Percentiles rank a stretch among this genome's conserved stretches.
Conservation (phyloP, 2,888 invertebrate species). For the Tetramorium bicarinatum region DNA sequence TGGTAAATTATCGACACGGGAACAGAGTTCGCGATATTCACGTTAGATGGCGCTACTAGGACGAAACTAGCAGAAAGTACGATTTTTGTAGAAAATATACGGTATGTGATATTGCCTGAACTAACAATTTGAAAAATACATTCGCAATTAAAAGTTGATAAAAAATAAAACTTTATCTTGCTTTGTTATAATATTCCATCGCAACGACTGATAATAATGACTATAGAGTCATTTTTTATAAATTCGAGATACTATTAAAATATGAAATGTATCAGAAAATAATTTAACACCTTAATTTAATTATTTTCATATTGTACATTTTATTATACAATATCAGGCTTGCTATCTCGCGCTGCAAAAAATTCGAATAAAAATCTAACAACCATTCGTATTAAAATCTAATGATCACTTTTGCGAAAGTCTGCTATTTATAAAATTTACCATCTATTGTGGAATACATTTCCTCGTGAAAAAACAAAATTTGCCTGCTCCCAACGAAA, state of each 20-base stretch:
- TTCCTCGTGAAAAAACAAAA: background rate
- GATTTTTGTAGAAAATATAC: background rate
- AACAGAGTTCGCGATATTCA: background rate
- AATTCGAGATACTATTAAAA: background rate
- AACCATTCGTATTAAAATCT: background rate
- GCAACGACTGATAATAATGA: background rate
- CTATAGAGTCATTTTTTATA: background rate
- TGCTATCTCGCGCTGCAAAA: background rate
- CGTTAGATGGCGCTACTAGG: background rate
- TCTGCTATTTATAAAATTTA: background rate
- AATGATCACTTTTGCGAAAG: background rate
- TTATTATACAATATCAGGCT: background rate
- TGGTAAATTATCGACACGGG: background rate
- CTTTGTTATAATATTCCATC: background rate
- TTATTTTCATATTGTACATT: background rate
- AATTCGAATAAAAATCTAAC: background rate
- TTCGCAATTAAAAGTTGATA: slow-evolving; percentile 7
- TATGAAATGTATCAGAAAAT: background rate
- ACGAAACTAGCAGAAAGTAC: background rate
- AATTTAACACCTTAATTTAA: background rate
- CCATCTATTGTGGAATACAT: background rate
- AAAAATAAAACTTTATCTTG: background rate
- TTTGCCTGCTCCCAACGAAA: background rate
- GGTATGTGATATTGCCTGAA: background rate
- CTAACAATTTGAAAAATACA: background rate